Evolutionary conservation across 2,797 vertebrate species (phyloP).

Genomic region (Bradypodion pumilum): DNA sequence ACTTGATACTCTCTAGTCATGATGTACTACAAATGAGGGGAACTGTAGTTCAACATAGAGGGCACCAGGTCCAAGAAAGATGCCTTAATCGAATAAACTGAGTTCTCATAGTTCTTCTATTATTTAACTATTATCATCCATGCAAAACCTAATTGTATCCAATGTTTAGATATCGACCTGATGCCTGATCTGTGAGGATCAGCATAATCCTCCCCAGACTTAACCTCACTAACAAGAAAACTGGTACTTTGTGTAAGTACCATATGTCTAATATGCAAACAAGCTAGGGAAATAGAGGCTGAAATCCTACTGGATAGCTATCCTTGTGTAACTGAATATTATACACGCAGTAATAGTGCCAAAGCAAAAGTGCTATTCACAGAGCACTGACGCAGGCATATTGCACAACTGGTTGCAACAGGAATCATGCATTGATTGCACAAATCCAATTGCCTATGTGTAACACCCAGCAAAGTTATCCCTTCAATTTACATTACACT

Average conservation of each 20-base stretch:
- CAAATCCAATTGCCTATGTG: too few relatives aligned
- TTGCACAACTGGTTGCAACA: too few relatives aligned
- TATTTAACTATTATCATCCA: background rate
- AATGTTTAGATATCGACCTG: slow-evolving; percentile 1
- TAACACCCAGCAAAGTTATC: too few relatives aligned
- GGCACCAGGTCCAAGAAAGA: background rate
- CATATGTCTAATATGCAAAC: background rate
- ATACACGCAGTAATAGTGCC: too few relatives aligned
- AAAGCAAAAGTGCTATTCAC: too few relatives aligned
- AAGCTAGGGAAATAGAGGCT: background rate
- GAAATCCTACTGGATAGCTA: background rate
- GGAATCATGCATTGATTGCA: too few relatives aligned
- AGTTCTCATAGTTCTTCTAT: slow-evolving; percentile 12
- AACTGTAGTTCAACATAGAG: background rate
- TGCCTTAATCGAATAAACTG: background rate
- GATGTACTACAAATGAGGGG: background rate
- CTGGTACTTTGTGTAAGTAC: background rate
- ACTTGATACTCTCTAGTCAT: background rate
- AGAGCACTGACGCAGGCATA: too few relatives aligned
- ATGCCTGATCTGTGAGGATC: background rate
- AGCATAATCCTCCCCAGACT: background rate
- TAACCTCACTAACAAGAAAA: background rate
- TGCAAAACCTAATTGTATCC: slow-evolving; percentile 1
- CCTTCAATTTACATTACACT: background rate
- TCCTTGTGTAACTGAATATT: too few relatives aligned